A percentile compares a stretch with the other conserved stretches of the same genome.
Evolutionary conservation across 2,888 invertebrate species (phyloP).

Genomic region (Schrankia costaestrigalis): DNA sequence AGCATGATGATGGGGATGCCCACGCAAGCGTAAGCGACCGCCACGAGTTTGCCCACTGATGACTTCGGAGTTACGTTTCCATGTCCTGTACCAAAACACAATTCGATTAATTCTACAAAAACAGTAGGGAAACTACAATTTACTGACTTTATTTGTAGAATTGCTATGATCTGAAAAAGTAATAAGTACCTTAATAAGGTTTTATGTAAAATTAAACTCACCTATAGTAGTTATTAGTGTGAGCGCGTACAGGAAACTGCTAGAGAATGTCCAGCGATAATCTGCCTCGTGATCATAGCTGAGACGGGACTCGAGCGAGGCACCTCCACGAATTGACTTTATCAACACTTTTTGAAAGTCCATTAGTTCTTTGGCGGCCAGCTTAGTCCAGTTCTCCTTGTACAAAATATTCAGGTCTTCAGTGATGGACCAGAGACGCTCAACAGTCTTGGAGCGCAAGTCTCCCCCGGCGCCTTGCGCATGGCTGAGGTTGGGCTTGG

Average conservation of each 20-base stretch:
- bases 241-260: constrained; percentile 94
- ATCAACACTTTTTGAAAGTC: constrained; percentile 87
- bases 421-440: constrained; percentile 91
- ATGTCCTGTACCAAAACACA: constrained; percentile 85
- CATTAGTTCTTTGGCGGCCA: constrained; percentile 92
- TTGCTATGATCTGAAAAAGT: no score
- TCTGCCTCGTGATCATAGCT: constrained; percentile 56
- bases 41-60: constrained; percentile 88
- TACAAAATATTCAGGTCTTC: constrained; percentile 93
- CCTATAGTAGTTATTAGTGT: constrained; percentile 97
- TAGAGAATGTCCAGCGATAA: constrained; percentile 94
- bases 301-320: constrained; percentile 52
- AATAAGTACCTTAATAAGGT: no score
- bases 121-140: no score
- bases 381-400: constrained; percentile 94
- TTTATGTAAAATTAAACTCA: constrained; percentile 77
- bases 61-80: constrained; percentile 91
- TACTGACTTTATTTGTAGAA: no score
- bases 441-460: constrained; percentile 83
- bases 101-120: no score
- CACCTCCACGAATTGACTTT: constrained; percentile 66
- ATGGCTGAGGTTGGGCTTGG: constrained; percentile 82
- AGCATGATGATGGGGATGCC: constrained; percentile 94
- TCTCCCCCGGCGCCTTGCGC: constrained; percentile 70
- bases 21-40: constrained; percentile 91